phyloP scores from a whole-genome alignment of 2,888 invertebrate species.

The Pteria penguin region DNA sequence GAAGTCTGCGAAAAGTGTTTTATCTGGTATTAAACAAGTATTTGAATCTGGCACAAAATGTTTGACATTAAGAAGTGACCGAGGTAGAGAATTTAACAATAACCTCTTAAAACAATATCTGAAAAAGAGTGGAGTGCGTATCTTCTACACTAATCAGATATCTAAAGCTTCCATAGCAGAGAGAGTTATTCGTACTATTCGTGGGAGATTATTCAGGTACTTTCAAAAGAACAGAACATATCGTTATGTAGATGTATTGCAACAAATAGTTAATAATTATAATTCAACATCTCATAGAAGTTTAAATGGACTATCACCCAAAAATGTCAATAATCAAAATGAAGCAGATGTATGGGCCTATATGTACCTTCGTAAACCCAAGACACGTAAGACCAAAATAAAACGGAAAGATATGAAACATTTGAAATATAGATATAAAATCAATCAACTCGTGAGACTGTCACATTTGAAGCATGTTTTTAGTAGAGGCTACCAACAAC shows the following conservation, averaged over 20 bases:
- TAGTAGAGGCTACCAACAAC: slow-evolving; percentile 16
- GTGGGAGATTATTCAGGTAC: slow-evolving; percentile 18
- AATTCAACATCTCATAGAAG: neutral
- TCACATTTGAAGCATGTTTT: slow-evolving; percentile 24
- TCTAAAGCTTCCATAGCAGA: slow-evolving; percentile 26
- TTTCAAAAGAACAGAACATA: slow-evolving; percentile 15
- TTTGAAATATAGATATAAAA: slow-evolving; percentile 21
- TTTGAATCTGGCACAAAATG: neutral
- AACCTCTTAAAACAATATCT: slow-evolving; percentile 10
- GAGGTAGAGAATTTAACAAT: slow-evolving; percentile 41
- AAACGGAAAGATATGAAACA: neutral
- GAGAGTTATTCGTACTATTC: slow-evolving; percentile 23
- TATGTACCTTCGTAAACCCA: neutral
- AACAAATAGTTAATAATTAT: slow-evolving; percentile 5
- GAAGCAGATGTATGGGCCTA: neutral
- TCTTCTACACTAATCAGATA: slow-evolving; percentile 1
- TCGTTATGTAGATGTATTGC: slow-evolving; percentile 1
- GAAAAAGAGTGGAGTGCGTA: slow-evolving; percentile 1
- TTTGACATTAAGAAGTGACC: slow-evolving; percentile 17
- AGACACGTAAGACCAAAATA: neutral
- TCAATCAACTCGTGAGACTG: slow-evolving; percentile 11
- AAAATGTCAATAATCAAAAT: neutral
- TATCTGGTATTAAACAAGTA: slow-evolving; percentile 16
- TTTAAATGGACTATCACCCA: too few relatives aligned
- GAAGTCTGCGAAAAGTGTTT: slow-evolving; percentile 27